phyloP scores from a whole-genome alignment of 1,140 invertebrate genomes.

The Eueides isabella region DNA sequence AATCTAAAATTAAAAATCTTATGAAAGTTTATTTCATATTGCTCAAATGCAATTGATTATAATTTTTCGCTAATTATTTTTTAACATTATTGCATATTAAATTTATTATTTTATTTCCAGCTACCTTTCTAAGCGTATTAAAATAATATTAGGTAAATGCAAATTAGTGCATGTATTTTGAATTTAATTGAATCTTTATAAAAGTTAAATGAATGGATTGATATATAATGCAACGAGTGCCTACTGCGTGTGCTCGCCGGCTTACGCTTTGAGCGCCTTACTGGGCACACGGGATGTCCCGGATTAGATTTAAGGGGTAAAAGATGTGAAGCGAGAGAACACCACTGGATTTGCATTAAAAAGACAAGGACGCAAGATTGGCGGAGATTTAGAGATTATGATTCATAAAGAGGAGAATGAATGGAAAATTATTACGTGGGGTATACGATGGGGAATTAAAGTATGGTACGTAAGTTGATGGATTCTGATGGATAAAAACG shows the following conservation, averaged over 20 bases:
- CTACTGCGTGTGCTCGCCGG: constrained; percentile 53
- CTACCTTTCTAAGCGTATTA: background rate
- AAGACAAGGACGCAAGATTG: constrained; percentile 62
- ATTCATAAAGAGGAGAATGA: constrained; percentile 82
- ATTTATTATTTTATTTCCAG: background rate
- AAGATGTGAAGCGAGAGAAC: constrained; percentile 70
- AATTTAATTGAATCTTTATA: constrained; percentile 3
- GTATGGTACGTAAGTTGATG: constrained; percentile 53
- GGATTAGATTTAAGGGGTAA: constrained; percentile 81
- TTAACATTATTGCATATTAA: background rate
- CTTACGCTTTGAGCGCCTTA: constrained; percentile 67
- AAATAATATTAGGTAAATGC: background rate
- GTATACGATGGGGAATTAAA: constrained; percentile 71
- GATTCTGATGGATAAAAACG: constrained; percentile 36
- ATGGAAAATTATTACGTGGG: constrained; percentile 81
- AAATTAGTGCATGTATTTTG: background rate
- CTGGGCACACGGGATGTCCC: constrained; percentile 69
- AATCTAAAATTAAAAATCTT: background rate
- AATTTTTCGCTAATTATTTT: background rate
- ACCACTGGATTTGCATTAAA: constrained; percentile 46
- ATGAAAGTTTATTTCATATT: background rate
- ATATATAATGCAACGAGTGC: constrained; percentile 42
- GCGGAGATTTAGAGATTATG: constrained; percentile 82
- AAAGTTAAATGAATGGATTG: constrained; percentile 21
- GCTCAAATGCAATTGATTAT: background rate